Evolutionary conservation across 2,113 vertebrate genomes (phyloP), one percentile per base, ranked within the genome.

Genomic region (Thermophis baileyi): DNA sequence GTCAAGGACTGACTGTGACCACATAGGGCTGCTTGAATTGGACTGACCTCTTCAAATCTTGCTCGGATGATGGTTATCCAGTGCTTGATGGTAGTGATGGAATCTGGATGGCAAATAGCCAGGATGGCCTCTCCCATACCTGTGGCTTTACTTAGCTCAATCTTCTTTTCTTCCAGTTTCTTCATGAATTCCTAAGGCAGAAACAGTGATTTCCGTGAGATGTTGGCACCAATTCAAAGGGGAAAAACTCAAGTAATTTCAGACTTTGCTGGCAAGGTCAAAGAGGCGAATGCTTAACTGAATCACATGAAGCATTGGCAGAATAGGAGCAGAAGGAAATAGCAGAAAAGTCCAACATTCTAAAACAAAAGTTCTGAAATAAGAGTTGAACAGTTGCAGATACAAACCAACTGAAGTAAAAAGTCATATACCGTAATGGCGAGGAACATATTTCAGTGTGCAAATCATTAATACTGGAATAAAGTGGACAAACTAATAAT

Each of bases 31-130:
- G 63, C 4, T 54, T 49, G 69, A 89, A 85, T 89, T 4, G 85
- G 93, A 98, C 98, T 96, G 97, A 99, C 99, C 99, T 99, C 99
- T 96, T 99, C 99, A 93, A 99, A 99, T 89, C 99, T 98, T 88
- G 99, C 99, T 98, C 98, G 98, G 97, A 99, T 99, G 96, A 99
- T 99, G 81, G 99, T 99, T 96, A 99, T 99, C 99, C 99, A 99
- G 98, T 99, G 99, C 95, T 99, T 99, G 96, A 99, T 98, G 97
- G 99, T 99, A 94, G 99, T 99, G 97, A 99, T 98, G 74, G 99
- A 99, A 96, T 99, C 99, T 6, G 99, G 99, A 95, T 99, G 99
- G 98, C 99, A 99, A 97, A 99, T 98, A 95, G 98, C 97, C 95
- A 99, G 96, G 94, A 99, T 98, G 20, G 98, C 98, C 85, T 99